Evolutionary conservation across 2,888 invertebrate genomes (phyloP), one percentile per base, ranked within the genome.

Genomic region (Machimus atricapillus): DNA sequence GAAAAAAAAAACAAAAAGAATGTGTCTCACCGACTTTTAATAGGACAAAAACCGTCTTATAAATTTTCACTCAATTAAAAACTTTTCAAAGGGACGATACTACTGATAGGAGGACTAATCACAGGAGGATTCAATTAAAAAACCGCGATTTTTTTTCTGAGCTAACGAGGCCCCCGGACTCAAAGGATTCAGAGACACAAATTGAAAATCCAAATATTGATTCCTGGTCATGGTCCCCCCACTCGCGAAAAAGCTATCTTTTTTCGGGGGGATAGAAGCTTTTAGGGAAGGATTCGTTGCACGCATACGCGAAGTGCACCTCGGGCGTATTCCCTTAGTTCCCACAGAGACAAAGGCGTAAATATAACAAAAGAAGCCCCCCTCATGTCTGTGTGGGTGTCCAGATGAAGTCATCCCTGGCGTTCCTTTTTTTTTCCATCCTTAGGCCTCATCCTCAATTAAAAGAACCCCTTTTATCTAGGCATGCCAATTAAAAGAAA

Each of bases 201-300:
- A 82, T 58, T 82, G 82, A 82, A 58, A 66, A 78, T 16, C 58
- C 58, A 82, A 82, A 82, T 82, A 82, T 82, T 82, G 82, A 82
- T 82, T 82, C 82, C 82, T 82, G 19, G 52, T 82, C 19, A 34
- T 58, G 40, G 19, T 43, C 37, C 19, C 19, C 78, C 19, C 40
- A 43, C 43, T 78, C 66, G 23, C 23, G 52, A 82, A 82, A 82
- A 82, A 82, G 82, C 82, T 82, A 37, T 82, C 56, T 82, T 40
- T 76, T 76, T 82, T 40, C n/a, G n/a, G 19, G 37, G 66, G 56
- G 52, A 16, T 14, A 16, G 43, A 66, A 82, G 66, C 66, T 66
- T 82, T 82, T 46, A 3, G 14, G 43, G 56, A 27, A 43, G 58
- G 19, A 82, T 66, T 34, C 34, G 31, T 37, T 82, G 56, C 66